Conservation (phyloP, 2,113 vertebrate genomes). For the Beaufortia kweichowensis region DNA sequence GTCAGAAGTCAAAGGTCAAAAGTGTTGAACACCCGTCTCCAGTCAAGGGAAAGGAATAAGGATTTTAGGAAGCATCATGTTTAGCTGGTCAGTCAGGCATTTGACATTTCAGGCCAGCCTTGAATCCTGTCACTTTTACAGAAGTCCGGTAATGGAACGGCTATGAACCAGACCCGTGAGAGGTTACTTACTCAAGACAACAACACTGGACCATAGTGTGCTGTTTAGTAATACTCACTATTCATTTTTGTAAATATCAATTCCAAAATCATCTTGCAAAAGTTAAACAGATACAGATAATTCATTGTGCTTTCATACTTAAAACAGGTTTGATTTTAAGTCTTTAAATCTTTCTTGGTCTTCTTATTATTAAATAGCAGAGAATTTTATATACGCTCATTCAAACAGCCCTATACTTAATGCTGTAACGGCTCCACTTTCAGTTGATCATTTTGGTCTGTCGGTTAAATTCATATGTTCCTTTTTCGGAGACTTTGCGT, state of each 20-base stretch:
- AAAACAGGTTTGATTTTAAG: too few species aligned
- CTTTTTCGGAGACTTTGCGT: background rate
- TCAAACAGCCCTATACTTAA: background rate
- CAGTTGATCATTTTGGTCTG: background rate
- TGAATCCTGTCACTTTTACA: conserved; percentile 18
- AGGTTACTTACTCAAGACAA: background rate
- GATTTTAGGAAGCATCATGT: conserved; percentile 29
- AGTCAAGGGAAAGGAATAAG: conserved; percentile 10
- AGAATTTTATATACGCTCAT: background rate
- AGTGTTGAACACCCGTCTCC: background rate
- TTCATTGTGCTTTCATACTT: too few species aligned
- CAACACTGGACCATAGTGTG: background rate
- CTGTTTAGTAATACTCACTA: background rate
- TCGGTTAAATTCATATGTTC: background rate
- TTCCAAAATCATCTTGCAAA: too few species aligned
- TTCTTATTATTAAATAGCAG: too few species aligned
- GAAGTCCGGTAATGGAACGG: background rate
- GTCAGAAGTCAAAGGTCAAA: conserved; percentile 9
- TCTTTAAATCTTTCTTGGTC: too few species aligned
- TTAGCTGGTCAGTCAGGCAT: conserved; percentile 32
- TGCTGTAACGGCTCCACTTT: background rate
- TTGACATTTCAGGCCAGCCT: conserved; percentile 27
- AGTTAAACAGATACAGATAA: too few species aligned
- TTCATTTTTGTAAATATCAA: too few species aligned
- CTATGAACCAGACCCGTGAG: conserved; percentile 14